Percentiles rank a stretch among this genome's conserved stretches.
Conservation (phyloP, 2,888 invertebrate species). For the Amiota minor region DNA sequence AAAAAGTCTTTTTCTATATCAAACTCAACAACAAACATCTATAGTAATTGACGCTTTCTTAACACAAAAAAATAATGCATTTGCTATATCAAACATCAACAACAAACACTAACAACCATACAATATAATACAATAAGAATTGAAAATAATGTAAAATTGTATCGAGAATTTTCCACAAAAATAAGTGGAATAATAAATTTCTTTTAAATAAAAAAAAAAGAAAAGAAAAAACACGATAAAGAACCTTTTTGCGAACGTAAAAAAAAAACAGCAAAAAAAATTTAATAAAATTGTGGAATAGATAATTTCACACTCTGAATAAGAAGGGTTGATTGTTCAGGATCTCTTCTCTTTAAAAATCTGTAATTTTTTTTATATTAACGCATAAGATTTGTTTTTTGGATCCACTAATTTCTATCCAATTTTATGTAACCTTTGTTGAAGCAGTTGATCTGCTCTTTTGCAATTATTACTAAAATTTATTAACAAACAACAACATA, state of each 20-base stretch:
- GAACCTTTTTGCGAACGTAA: background rate
- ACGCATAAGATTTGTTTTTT: no score
- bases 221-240: conserved; percentile 26
- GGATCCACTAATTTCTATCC: no score
- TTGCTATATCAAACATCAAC: conserved; percentile 39
- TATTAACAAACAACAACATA: no score
- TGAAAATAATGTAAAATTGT: conserved; percentile 12
- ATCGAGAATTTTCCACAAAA: conserved; percentile 2
- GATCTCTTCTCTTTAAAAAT: no score
- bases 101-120: background rate
- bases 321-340: no score
- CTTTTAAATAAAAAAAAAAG: conserved; percentile 38
- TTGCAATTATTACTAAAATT: no score
- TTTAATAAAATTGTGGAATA: no score
- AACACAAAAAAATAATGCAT: conserved; percentile 54
- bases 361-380: no score
- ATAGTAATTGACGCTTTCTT: conserved; percentile 58
- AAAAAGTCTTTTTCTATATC: no score
- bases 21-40: background rate
- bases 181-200: conserved; percentile 2
- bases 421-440: background rate
- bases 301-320: no score
- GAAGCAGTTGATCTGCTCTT: conserved; percentile 56
- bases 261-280: no score
- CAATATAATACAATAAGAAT: conserved; percentile 45